A percentile compares a stretch with the other conserved stretches of the same genome.
Evolutionary conservation across 2,113 vertebrate species (phyloP).

Genomic region (Catagonus wagneri): DNA sequence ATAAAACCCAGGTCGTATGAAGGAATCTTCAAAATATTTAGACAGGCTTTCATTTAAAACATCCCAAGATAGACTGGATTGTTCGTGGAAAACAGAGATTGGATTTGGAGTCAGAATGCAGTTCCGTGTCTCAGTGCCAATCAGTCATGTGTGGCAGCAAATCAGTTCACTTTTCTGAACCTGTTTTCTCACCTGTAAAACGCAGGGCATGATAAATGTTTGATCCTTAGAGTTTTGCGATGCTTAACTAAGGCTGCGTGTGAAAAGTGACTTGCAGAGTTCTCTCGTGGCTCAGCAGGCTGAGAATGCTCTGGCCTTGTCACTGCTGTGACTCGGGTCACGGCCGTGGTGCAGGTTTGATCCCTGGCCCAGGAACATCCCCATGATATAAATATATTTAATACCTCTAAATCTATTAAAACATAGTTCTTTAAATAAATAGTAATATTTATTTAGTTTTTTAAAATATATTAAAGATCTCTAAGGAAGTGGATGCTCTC

Average conservation of each 20-base stretch:
- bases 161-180: background rate
- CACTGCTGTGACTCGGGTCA: too few relatives aligned
- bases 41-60: background rate
- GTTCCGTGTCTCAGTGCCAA: background rate
- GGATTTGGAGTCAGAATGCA: background rate
- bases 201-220: background rate
- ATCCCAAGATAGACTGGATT: background rate
- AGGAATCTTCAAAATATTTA: conserved; percentile 13
- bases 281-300: background rate
- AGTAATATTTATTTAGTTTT: too few relatives aligned
- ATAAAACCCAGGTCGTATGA: background rate
- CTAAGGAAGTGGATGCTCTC: background rate
- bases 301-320: background rate
- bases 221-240: background rate
- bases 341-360: too few relatives aligned
- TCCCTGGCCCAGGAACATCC: too few relatives aligned
- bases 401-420: too few relatives aligned
- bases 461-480: background rate
- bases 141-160: background rate
- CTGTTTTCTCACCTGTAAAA: background rate
- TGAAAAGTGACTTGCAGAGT: background rate
- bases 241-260: background rate
- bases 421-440: too few relatives aligned
- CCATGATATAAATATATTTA: too few relatives aligned
- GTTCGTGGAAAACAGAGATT: background rate